phyloP scores from a whole-genome alignment of 2,888 invertebrate genomes.

The Habroteleia sp. region DNA sequence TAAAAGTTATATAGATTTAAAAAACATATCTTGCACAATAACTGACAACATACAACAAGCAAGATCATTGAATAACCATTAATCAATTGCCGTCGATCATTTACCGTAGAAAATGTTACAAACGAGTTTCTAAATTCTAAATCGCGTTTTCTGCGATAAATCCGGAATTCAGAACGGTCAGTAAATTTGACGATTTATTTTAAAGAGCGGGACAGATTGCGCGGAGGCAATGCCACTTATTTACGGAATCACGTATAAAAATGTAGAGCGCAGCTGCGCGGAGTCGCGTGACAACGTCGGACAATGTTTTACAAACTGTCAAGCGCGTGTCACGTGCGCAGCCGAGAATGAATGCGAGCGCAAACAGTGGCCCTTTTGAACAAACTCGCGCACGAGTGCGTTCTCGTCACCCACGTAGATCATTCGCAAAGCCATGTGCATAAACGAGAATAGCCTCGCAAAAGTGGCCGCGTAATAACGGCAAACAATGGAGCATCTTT shows the following conservation, averaged over 20 bases:
- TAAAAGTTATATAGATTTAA: no score
- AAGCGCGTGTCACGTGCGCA: conserved; percentile 56
- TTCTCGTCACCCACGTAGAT: conserved; percentile 58
- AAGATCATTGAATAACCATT: no score
- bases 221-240: conserved; percentile 11
- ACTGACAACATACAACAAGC: no score
- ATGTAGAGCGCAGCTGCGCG: conserved; percentile 44
- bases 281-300: conserved; percentile 44
- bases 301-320: conserved; percentile 58
- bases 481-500: conserved; percentile 58
- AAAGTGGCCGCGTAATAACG: conserved; percentile 45
- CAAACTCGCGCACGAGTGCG: conserved; percentile 27
- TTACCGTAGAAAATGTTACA: no score
- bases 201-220: conserved; percentile 10
- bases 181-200: conserved; percentile 5
- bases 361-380: conserved; percentile 53
- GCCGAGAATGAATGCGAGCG: conserved; percentile 37
- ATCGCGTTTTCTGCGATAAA: no score
- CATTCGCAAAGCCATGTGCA: conserved; percentile 53
- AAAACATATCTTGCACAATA: no score
- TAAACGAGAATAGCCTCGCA: conserved; percentile 49
- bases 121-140: no score
- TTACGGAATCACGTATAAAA: conserved; percentile 39
- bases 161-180: neutral
- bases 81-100: no score